Evolutionary conservation across 2,797 vertebrate species (phyloP), one percentile per base, ranked within the genome.

Genomic region (Limosa lapponica): DNA sequence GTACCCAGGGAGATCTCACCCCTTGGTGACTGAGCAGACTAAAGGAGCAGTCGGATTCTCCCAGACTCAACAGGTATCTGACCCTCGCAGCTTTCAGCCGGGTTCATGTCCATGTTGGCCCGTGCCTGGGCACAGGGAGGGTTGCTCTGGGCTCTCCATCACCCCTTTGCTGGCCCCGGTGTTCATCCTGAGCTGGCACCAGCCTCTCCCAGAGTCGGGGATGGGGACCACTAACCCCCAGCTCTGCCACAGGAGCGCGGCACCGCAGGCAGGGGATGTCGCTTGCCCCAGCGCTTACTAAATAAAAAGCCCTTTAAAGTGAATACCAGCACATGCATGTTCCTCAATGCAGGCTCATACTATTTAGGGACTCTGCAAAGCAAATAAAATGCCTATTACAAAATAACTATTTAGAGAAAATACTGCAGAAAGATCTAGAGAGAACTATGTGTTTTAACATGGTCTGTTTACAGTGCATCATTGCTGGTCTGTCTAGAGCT

Each of bases 391-490:
- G 96, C 94, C 96, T 94, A 82, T 98, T 98, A 97, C 96, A 96
- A 98, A 98, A 97, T 96, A 97, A 97, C 97, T 97, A 93, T 97
- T 97, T 97, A 83, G 97, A 98, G 96, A 97, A 97, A 97, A 96
- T 41, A 75, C 89, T 96, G 96, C 93, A 93, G 97, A 97, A 98
- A 95, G 82, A 96, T 89, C 91, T 72, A 89, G 96, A 96, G 91
- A 96, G 97, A 97, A 94, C 97, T 96, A 43, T 87, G 98, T 98
- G 97, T 98, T 98, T 98, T 97, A 97, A 91, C 95, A 98, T 88
- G 97, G 97, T 98, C 98, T 98, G 97, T 98, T 98, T 98, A 97
- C 97, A 97, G 95, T 96, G 97, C 96, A 98, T 97, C 96, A 96
- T 74, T 96, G 93, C 96, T 97, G 97, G 54, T 80, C 96, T 92